These are phyloP conservation scores for Montipora foliosa DNA, from an alignment of 64 coral and sea anemone species.

Conservation along the genomic window DNA sequence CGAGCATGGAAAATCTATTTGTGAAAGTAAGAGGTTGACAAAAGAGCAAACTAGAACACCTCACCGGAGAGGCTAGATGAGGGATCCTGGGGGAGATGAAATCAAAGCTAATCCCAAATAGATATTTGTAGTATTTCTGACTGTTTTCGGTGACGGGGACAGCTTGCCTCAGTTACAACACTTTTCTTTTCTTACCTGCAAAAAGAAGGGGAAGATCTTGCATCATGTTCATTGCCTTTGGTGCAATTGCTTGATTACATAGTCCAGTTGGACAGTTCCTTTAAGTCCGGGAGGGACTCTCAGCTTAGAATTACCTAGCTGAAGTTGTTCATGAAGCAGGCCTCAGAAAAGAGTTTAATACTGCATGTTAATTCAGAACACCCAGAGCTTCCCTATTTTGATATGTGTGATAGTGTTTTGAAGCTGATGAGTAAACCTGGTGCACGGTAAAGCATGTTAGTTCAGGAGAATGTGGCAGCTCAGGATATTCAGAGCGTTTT, in stretches of 20 bases:
- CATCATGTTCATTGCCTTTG: conserved; percentile 36
- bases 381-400: conserved; percentile 63
- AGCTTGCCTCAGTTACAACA: conserved; percentile 71
- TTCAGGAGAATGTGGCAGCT: conserved; percentile 34
- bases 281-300: conserved; percentile 34
- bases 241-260: conserved; percentile 61
- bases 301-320: conserved; percentile 54
- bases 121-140: conserved; percentile 59
- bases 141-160: conserved; percentile 70
- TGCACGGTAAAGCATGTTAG: neutral
- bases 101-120: conserved; percentile 49
- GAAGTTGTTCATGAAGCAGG: conserved; percentile 59
- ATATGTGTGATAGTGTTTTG: conserved; percentile 67
- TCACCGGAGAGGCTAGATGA: conserved; percentile 38
- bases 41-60: conserved; percentile 46
- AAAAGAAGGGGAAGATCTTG: conserved; percentile 63
- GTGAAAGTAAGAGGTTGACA: conserved; percentile 44
- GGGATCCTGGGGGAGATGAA: conserved; percentile 54
- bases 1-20: conserved; percentile 36
- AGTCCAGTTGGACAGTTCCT: conserved; percentile 24
- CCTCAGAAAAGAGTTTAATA: conserved; percentile 32
- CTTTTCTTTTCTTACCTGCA: conserved; percentile 61
- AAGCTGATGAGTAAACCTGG: conserved; percentile 26
- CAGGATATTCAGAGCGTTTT: conserved; percentile 54
- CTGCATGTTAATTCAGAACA: conserved; percentile 58